phyloP scores from a whole-genome alignment of 2,888 invertebrate genomes.

The Cataglyphis livida region DNA sequence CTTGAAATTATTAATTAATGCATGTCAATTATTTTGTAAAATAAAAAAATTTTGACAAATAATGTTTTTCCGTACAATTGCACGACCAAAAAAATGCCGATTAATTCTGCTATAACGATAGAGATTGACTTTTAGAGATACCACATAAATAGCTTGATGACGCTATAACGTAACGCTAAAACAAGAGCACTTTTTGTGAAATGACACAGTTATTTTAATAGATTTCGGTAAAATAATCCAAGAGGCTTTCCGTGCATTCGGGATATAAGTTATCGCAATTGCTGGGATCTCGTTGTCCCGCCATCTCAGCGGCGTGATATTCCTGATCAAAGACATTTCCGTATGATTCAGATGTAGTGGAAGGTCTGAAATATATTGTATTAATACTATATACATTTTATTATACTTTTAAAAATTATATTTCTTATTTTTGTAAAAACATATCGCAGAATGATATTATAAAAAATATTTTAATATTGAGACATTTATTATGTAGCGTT shows the following conservation, averaged over 20 bases:
- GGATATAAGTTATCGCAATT: slow-evolving; percentile 76
- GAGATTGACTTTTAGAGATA: not conserved
- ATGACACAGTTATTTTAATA: slow-evolving; percentile 53
- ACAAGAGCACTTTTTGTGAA: not conserved
- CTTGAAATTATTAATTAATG: not conserved
- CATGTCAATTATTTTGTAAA: not conserved
- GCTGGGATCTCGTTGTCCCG: slow-evolving; percentile 74
- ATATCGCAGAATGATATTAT: not conserved
- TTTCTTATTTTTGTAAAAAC: not conserved
- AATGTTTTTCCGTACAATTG: not conserved
- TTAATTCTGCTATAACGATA: not conserved
- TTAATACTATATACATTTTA: not conserved
- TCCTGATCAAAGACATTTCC: slow-evolving; percentile 77
- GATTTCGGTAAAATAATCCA: slow-evolving; percentile 81
- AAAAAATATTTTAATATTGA: not conserved
- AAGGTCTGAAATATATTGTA: slow-evolving; percentile 77
- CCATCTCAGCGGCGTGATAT: slow-evolving; percentile 80
- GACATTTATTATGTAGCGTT: not conserved
- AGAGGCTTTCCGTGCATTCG: slow-evolving; percentile 77
- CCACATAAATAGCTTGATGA: not conserved
- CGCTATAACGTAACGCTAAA: not conserved
- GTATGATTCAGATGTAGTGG: slow-evolving; percentile 76
- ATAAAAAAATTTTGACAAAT: not conserved
- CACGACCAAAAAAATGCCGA: not conserved
- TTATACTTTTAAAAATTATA: not conserved